Evolutionary conservation across 2,888 invertebrate species (phyloP), one percentile per base, ranked within the genome.

Genomic region (Agapostemon virescens): DNA sequence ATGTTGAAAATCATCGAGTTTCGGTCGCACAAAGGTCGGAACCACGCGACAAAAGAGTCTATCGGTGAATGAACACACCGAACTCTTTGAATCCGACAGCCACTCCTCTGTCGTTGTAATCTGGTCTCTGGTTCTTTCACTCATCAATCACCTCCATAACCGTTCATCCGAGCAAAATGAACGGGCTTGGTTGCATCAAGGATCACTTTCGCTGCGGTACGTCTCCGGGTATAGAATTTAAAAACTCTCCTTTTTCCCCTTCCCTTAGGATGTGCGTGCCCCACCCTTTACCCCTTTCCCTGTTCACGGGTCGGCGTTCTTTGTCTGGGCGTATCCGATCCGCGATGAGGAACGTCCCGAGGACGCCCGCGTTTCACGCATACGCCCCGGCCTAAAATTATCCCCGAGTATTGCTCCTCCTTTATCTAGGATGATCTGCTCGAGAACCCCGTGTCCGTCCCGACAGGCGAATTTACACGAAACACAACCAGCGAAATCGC

Each of bases 401-500:
- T 82, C 63, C 63, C 71, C 63, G 69, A 67, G 40, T 71, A 69
- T 74, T 69, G 70, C 69, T 69, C 68, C 77, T 42, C 74, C 74
- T 81, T 82, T 84, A 85, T 86, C 85, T 86, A 86, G 86, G 85
- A 82, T 74, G 75, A 84, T 85, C 86, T 80, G 79, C 26, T 26
- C 55, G 26, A 26, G 23, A 17, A 1, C n/a, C n/a, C 49, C 26
- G 17, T 17, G 49, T n/a, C 55, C 7, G 26, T 3, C 0, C 23
- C 55, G 55, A 26, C 26, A 26, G 2, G 55, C 33, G 79, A 84
- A 82, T 84, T 79, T 67, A 64, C 78, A 70, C 68, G 77, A 72
- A 66, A 77, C 74, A 49, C 61, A 58, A 30, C 38, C 81, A 17
- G 52, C 79, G 75, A 63, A 70, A 74, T 80, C 67, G 17, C 61